Evolutionary conservation across 1,140 invertebrate genomes (phyloP), one percentile per base, ranked within the genome.

Genomic region (Himalopsyche phryganea): DNA sequence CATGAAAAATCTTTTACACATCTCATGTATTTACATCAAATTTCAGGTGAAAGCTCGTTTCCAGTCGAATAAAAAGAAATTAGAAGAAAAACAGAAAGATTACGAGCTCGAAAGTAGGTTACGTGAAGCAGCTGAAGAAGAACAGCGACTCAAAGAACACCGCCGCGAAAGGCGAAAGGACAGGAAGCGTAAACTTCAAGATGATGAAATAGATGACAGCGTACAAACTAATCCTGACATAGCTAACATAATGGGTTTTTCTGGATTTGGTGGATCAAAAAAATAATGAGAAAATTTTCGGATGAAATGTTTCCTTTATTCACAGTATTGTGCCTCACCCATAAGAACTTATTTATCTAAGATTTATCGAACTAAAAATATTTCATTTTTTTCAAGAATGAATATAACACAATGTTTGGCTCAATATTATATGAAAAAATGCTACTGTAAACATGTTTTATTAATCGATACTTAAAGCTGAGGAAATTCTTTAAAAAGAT

Each of bases 201-300:
- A 93, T 61, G 78, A 81, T 28, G 82, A 85, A 19, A 82, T 85
- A 19, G 76, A 78, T 1, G 75, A 79, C 28, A 81, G 81, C 38
- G 73, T 77, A 10, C 80, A 82, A 1, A 85, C 92, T 59, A 86
- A 81, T 53, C 83, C 83, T 45, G 94, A 98, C 71, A 86, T 98
- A 76, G 89, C 92, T 6, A 86, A 92, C 53, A 87, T 98, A 38
- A 98, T 98, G 97, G 96, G 97, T 13, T 99, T 98, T 73, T 91
- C 90, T 10, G 95, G 94, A 1, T 99, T 99, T 81, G 92, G 94
- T 1, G 85, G 88, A 1, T 88, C 90, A 15, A 98, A 97, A 72
- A 94, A 93, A 65, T 66, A 55, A 54, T 52, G 3, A n/a, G n/a
- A n/a, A n/a, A n/a, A n/a, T n/a, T n/a, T n/a, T n/a, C n/a, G n/a